Evolutionary conservation across 1,140 invertebrate species (phyloP).

Genomic region (Hyposmocoma kahamanoa): DNA sequence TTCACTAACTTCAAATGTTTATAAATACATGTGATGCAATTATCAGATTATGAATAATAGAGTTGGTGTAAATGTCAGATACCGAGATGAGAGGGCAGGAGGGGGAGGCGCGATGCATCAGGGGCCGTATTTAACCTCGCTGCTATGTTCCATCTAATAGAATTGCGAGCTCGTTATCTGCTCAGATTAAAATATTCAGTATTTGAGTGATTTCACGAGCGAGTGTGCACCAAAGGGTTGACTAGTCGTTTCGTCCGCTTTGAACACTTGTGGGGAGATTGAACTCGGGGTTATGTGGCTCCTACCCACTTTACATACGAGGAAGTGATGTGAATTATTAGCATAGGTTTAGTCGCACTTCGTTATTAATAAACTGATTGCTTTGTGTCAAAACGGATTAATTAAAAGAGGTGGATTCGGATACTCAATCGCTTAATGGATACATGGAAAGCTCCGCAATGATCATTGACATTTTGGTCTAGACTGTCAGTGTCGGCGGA

Average conservation of each 20-base stretch:
- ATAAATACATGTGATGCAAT: too few relatives aligned
- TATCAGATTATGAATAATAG: too few relatives aligned
- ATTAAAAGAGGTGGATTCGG: too few relatives aligned
- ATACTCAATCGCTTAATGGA: too few relatives aligned
- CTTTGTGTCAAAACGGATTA: background rate
- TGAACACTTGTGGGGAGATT: slow-evolving; percentile 64
- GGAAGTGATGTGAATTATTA: slow-evolving; percentile 47
- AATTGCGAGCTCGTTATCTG: slow-evolving; percentile 73
- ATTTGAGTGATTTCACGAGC: slow-evolving; percentile 73
- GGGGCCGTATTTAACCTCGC: slow-evolving; percentile 52
- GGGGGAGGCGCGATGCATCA: slow-evolving; percentile 14
- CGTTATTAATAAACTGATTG: slow-evolving; percentile 20
- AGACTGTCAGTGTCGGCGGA: too few relatives aligned
- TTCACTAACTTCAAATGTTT: too few relatives aligned
- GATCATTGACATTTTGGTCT: too few relatives aligned
- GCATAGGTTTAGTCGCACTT: slow-evolving; percentile 9
- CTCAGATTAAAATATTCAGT: slow-evolving; percentile 73
- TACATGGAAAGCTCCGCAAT: too few relatives aligned
- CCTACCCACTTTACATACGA: slow-evolving; percentile 50
- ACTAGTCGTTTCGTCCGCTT: slow-evolving; percentile 67
- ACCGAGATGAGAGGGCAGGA: background rate
- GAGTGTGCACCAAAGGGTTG: slow-evolving; percentile 71
- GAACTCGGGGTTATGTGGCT: slow-evolving; percentile 34
- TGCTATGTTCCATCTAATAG: slow-evolving; percentile 71
- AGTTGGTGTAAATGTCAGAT: too few relatives aligned